Base-by-base conservation (phyloP, 2,888 invertebrate genomes). In the Drosophila fungiperda region DNA sequence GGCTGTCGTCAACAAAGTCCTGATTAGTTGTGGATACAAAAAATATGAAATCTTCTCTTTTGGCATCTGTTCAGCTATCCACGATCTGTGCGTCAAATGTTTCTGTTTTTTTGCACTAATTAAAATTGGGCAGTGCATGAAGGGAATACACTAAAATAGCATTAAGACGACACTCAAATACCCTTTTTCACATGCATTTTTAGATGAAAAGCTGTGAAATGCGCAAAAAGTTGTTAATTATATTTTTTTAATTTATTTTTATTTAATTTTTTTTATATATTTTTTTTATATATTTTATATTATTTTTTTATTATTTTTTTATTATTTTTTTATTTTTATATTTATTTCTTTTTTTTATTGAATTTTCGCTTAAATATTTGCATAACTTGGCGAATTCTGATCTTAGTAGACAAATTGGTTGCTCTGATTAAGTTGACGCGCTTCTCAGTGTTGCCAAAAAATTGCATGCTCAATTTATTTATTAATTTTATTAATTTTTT, bases 391-490 rank as follows among this genome's bases (percentile, higher is more conserved):
- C 35, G 1, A 12, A 9, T 12, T 9, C 12, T 12, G 12, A 36
- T 15, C 9, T 17, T 3, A 23, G 9, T 54, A 4, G 23, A 11
- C 38, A 12, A 64, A 15, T 38, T 17, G 15, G 11, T 54, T 48
- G 20, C n/a, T 12, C 20, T 17, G 20, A 26, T 48, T 35, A 17
- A 49, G 50, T 35, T 23, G 26, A 20, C 62, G 52, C 20, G 8
- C 35, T 52, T 67, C 62, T 61, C 67, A 59, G 54, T 63, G 54
- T 52, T 76, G 82, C 78, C 71, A 72, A 72, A 70, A 77, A 60
- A 50, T 78, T 73, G 78, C 75, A 82, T 65, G 88, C 83, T 78
- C 82, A 87, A 85, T 88, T 88, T 82, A 78, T 55, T 62, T 33
- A 15, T 33, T 49, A 26, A 15, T 48, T 53, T 20, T 23, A 32